Base-by-base conservation (phyloP, 2,113 vertebrate species). In the Dasypus novemcinctus region DNA sequence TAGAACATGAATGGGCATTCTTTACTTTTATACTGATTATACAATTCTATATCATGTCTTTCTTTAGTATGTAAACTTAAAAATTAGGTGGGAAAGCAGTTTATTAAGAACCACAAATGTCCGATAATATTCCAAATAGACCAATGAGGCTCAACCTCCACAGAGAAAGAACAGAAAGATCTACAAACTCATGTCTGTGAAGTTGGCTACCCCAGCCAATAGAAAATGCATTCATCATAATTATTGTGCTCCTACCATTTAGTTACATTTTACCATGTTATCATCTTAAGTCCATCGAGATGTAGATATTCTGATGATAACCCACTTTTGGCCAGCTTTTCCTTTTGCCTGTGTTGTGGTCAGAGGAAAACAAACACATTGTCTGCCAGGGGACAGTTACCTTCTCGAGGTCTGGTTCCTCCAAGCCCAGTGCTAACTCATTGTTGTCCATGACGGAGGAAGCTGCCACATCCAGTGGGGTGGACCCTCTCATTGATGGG, bases 391-490 rank as follows among this genome's bases (percentile, higher is more conserved):
- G 33, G 59, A 7, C 25, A 81, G 29, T 96, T 90, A 99, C 99
- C 98, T 99, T 99, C 96, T 99, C 99, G 0, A 99, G 98, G 91
- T 99, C 99, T 18, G 99, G 99, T 97, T 99, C 99, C 76, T 99
- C 99, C 95, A 99, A 98, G 1, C 99, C 99, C 7, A 99, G 98
- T 0, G 99, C 99, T 94, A 99, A 98, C 59, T 99, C 99, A 0
- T 99, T 99, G 98, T 99, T 99, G 98, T 99, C 99, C 99, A 99
- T 99, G 93, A 99, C 99, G 0, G 99, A 99, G 52, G 99, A 99
- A 83, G 99, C 99, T 49, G 99, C 99, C 91, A 99, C 99, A 96
- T 99, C 99, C 1, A 99, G 96, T 4, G 99, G 99, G 75, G 99
- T 99, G 1, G 99, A 99, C 69, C 99, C 99, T 95, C 99, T 99